Percentiles rank a stretch among this genome's conserved stretches.
These are phyloP conservation scores for Hephaestus fuliginosus DNA, from an alignment of 2,797 vertebrate species.

Conservation along the genomic window DNA sequence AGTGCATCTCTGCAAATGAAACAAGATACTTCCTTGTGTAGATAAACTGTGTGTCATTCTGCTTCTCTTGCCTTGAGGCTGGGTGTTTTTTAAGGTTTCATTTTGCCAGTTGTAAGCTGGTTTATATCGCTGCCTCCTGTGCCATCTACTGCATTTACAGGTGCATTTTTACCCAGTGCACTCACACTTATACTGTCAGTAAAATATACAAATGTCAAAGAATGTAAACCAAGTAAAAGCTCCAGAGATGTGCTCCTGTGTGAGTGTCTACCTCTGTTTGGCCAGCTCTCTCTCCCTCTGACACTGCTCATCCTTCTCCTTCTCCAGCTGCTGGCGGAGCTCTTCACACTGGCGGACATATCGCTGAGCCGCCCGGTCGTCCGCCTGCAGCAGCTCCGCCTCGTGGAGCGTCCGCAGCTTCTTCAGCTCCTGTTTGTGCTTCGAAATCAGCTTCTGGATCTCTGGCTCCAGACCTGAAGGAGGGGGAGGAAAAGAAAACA, in stretches of 20 bases:
- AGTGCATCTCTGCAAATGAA: background rate
- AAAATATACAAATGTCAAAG: too few species aligned
- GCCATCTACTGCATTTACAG: background rate
- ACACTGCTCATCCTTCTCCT: slow-evolving; percentile 89
- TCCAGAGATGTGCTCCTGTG: background rate
- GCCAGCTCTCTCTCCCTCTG: slow-evolving; percentile 89
- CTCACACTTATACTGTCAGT: background rate
- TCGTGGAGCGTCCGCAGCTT: slow-evolving; percentile 91
- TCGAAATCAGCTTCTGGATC: slow-evolving; percentile 94
- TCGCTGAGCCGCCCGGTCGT: slow-evolving; percentile 88
- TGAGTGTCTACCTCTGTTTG: slow-evolving; percentile 85
- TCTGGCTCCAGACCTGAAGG: slow-evolving; percentile 93
- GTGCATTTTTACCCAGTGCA: background rate
- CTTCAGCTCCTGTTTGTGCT: slow-evolving; percentile 94
- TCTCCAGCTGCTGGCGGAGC: slow-evolving; percentile 89
- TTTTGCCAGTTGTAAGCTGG: background rate
- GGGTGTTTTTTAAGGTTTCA: background rate
- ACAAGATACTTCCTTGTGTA: background rate
- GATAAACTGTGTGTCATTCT: background rate
- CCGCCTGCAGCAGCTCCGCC: slow-evolving; percentile 91
- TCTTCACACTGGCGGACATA: slow-evolving; percentile 89
- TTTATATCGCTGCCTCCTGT: too few species aligned
- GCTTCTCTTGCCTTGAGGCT: background rate
- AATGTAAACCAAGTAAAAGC: background rate
- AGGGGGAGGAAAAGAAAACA: background rate